Percentiles rank a stretch among this genome's conserved stretches.
These are phyloP conservation scores for Phyllotreta cruciferae DNA, from an alignment of 2,888 invertebrate genomes.

Conservation along the genomic window DNA sequence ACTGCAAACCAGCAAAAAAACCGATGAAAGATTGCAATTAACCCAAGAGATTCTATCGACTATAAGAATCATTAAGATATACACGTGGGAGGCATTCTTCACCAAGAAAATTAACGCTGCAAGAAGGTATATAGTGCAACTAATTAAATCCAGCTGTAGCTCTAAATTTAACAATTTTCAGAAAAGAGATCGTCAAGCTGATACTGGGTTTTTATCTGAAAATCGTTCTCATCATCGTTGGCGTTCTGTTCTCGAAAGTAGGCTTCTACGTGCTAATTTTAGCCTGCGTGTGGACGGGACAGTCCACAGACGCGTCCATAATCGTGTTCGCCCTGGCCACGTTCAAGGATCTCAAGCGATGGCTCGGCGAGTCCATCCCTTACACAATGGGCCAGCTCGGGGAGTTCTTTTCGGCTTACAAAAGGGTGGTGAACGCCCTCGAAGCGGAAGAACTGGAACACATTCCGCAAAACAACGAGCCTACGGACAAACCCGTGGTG, in stretches of 20 bases:
- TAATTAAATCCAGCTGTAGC: neutral
- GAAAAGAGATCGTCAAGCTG: slow-evolving; percentile 71
- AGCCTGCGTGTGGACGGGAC: slow-evolving; percentile 43
- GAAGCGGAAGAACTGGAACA: slow-evolving; percentile 75
- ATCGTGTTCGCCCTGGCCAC: slow-evolving; percentile 40
- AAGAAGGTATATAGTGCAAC: slow-evolving; percentile 43
- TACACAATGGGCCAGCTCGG: slow-evolving; percentile 81
- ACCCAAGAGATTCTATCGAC: slow-evolving; percentile 50
- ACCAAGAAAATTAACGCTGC: slow-evolving; percentile 63
- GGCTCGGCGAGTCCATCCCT: slow-evolving; percentile 89
- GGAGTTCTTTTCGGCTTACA: slow-evolving; percentile 77
- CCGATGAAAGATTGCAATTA: slow-evolving; percentile 47
- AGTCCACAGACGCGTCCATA: slow-evolving; percentile 44
- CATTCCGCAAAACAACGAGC: slow-evolving; percentile 29
- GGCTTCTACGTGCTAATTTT: slow-evolving; percentile 47
- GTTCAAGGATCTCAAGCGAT: slow-evolving; percentile 63
- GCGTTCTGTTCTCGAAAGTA: slow-evolving; percentile 46
- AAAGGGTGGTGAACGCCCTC: slow-evolving; percentile 69
- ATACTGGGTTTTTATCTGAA: slow-evolving; percentile 53
- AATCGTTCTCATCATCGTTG: slow-evolving; percentile 48
- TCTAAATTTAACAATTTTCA: slow-evolving; percentile 46
- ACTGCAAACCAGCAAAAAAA: slow-evolving; percentile 51
- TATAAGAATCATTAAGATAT: slow-evolving; percentile 52
- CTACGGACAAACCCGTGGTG: slow-evolving; percentile 44
- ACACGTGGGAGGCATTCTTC: slow-evolving; percentile 50